A percentile compares a stretch with the other conserved stretches of the same genome.
These are phyloP conservation scores for Thamnaconus septentrionalis DNA, from an alignment of 2,113 vertebrate species.

Conservation along the genomic window DNA sequence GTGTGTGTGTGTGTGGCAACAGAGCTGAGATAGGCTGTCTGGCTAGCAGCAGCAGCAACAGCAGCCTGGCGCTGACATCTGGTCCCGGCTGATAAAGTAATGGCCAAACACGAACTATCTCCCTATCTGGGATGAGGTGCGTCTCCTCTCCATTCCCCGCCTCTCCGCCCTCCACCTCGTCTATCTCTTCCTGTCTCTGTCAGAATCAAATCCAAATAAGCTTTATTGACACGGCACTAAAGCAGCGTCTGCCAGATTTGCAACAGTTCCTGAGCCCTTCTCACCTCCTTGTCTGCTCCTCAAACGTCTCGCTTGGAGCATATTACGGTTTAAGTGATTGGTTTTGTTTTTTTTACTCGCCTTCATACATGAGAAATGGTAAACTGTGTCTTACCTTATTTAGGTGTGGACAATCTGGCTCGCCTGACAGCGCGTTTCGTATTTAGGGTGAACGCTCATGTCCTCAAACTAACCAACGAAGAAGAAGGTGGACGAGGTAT, in stretches of 20 bases:
- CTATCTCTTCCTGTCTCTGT: constrained; percentile 15
- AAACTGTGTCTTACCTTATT: neutral
- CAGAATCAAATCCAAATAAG: constrained; percentile 29
- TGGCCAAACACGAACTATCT: constrained; percentile 52
- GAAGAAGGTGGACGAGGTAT: no score
- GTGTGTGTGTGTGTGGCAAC: constrained; percentile 15
- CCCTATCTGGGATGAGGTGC: constrained; percentile 43
- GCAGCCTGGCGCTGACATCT: constrained; percentile 58
- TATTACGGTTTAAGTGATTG: no score
- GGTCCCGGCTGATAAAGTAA: constrained; percentile 70
- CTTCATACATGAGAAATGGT: neutral
- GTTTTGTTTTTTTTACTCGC: neutral
- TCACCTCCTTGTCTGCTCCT: neutral
- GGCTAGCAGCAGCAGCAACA: no score
- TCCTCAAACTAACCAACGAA: no score
- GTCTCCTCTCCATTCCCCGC: constrained; percentile 16
- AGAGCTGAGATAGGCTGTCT: constrained; percentile 40
- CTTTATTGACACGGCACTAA: constrained; percentile 30
- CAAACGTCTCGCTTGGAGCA: neutral
- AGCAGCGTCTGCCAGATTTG: neutral
- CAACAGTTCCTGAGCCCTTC: no score
- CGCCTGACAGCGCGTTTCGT: no score
- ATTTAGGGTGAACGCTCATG: no score
- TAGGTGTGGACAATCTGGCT: no score
- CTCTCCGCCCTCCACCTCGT: neutral